Conservation (phyloP, 2,797 vertebrate species). For the Anguilla pacifica region DNA sequence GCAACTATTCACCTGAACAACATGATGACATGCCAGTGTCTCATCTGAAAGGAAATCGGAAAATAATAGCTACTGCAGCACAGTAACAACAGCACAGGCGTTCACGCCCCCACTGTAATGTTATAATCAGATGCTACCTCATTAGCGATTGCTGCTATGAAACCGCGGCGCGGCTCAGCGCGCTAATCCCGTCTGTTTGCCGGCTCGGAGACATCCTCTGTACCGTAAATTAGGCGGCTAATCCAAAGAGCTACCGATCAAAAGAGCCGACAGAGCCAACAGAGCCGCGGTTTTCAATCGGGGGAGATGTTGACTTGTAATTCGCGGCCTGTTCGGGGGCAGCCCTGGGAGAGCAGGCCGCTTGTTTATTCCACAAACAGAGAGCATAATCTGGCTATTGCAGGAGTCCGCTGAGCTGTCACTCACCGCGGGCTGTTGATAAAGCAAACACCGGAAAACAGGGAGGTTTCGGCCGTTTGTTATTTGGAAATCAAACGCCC, state of each 20-base stretch:
- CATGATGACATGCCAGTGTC: too few species aligned
- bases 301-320: constrained; percentile 38
- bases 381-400: constrained; percentile 4
- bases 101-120: background rate
- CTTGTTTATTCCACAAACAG: constrained; percentile 43
- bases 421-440: constrained; percentile 27
- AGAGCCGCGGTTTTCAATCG: constrained; percentile 30
- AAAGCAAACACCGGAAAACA: constrained; percentile 33
- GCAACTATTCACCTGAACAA: background rate
- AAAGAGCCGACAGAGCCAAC: constrained; percentile 33
- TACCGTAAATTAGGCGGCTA: constrained; percentile 41
- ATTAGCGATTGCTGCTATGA: constrained; percentile 18
- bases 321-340: constrained; percentile 23
- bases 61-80: background rate
- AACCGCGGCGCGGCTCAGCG: constrained; percentile 23
- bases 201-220: constrained; percentile 48
- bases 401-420: constrained; percentile 21
- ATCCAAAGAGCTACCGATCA: constrained; percentile 49
- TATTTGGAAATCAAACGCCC: constrained; percentile 8
- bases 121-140: constrained; percentile 8
- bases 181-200: constrained; percentile 46
- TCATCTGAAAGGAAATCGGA: background rate
- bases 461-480: constrained; percentile 21
- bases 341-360: constrained; percentile 22
- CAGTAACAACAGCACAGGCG: constrained; percentile 13